Conservation (phyloP, 2,113 vertebrate species). For the Rhombomys opimus region DNA sequence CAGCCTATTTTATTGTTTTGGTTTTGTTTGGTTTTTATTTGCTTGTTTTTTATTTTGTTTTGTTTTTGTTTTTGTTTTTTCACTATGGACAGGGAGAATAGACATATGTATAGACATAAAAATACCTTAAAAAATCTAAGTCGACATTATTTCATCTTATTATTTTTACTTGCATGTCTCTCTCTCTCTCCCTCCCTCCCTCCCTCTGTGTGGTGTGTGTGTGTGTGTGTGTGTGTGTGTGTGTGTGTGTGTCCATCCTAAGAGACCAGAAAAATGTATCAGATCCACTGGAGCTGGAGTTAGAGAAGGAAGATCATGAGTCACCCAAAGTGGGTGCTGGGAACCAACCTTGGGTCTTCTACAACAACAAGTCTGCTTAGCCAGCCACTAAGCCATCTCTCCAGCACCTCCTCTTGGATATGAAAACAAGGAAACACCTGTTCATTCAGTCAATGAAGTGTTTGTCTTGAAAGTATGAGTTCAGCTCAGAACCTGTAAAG, state of each 20-base stretch:
- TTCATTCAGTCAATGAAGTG: background rate
- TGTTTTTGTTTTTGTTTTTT: background rate
- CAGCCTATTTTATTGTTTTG: background rate
- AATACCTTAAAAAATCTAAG: too few relatives aligned
- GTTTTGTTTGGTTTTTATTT: too few relatives aligned
- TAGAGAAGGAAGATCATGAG: too few relatives aligned
- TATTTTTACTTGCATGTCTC: background rate
- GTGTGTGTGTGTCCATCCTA: background rate
- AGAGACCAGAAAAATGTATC: background rate
- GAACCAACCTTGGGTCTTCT: background rate
- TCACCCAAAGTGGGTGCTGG: background rate
- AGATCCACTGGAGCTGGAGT: background rate
- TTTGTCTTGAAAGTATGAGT: background rate
- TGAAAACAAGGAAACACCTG: background rate
- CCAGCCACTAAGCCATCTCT: background rate
- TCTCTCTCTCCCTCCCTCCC: background rate
- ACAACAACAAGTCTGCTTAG: background rate
- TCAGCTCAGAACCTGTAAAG: background rate
- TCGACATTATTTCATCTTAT: background rate
- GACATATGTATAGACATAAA: background rate
- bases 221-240: background rate
- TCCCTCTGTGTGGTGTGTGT: background rate
- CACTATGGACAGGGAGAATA: background rate
- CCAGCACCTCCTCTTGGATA: too few relatives aligned
- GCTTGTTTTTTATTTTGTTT: background rate